These are phyloP conservation scores for Noctua fimbriata DNA, from an alignment of 2,888 invertebrate species.

Conservation along the genomic window DNA sequence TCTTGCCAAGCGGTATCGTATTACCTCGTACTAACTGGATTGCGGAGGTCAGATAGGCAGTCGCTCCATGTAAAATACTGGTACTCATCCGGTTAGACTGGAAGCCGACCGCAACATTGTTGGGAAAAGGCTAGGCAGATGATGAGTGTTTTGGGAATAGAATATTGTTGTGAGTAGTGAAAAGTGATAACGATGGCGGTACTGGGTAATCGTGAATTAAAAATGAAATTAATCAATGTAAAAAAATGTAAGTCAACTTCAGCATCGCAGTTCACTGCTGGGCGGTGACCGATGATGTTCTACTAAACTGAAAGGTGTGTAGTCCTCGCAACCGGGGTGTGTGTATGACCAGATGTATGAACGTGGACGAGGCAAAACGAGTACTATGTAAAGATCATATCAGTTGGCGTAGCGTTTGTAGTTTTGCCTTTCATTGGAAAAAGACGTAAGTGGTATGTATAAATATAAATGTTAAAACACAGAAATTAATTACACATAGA, in stretches of 20 bases:
- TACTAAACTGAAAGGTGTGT: background rate
- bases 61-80: background rate
- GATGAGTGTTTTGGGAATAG: background rate
- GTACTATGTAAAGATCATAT: background rate
- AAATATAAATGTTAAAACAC: background rate
- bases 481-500: background rate
- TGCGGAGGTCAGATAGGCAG: background rate
- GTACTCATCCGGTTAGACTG: background rate
- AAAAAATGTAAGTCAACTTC: background rate
- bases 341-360: background rate
- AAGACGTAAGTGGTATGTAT: background rate
- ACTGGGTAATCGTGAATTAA: background rate
- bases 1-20: background rate
- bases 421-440: background rate
- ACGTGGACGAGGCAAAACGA: background rate
- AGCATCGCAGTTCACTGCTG: too few species aligned
- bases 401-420: background rate
- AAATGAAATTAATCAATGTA: background rate
- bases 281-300: background rate
- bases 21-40: background rate
- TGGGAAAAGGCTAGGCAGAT: background rate
- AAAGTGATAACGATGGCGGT: background rate
- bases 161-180: conserved; percentile 7
- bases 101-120: background rate
- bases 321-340: too few species aligned